Percentiles rank a stretch among this genome's conserved stretches.
Conservation (phyloP, 2,888 invertebrate species). For the Callyntrura sp. region DNA sequence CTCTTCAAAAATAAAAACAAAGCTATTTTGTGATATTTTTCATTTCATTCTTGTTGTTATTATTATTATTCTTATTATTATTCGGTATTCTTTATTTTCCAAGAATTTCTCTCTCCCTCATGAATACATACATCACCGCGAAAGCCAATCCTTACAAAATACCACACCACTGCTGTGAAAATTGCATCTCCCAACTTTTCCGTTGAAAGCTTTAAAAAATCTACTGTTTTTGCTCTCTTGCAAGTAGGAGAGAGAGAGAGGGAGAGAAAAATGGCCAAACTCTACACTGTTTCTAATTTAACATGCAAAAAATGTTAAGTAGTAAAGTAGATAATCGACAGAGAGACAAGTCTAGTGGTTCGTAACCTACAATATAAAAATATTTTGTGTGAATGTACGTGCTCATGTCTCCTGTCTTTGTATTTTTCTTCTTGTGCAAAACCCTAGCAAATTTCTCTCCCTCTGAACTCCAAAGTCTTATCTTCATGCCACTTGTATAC, state of each 20-base stretch:
- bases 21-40: neutral
- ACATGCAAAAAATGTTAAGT: constrained; percentile 39
- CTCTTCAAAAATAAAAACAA: constrained; percentile 3
- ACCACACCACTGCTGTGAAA: constrained; percentile 44
- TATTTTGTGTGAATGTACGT: neutral
- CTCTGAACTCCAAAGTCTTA: neutral
- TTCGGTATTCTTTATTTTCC: neutral
- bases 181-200: constrained; percentile 19
- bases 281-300: constrained; percentile 42
- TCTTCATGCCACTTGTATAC: neutral
- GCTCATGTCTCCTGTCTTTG: constrained; percentile 29
- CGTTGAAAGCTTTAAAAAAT: neutral
- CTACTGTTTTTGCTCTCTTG: neutral
- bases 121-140: neutral
- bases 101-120: neutral
- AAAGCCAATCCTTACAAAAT: neutral
- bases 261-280: neutral
- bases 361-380: neutral
- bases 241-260: neutral
- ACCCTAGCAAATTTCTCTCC: neutral
- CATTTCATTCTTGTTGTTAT: neutral
- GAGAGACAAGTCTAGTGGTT: neutral
- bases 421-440: constrained; percentile 18
- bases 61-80: neutral
- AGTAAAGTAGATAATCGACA: constrained; percentile 31